A percentile compares a stretch with the other conserved stretches of the same genome.
Evolutionary conservation across 2,888 invertebrate species (phyloP).

Genomic region (Rhagonycha fulva): DNA sequence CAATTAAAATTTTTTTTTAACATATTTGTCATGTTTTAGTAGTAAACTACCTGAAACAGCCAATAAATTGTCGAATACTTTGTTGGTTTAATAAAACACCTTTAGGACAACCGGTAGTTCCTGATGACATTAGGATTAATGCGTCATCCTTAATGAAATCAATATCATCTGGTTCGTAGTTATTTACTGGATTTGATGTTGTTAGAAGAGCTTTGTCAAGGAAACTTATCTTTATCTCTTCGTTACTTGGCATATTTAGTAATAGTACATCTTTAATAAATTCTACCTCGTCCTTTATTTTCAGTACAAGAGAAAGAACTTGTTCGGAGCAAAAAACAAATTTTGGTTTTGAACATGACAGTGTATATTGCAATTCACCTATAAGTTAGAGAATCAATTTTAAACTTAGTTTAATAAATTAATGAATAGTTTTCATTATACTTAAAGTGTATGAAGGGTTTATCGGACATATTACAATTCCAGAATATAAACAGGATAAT

Average conservation of each 20-base stretch:
- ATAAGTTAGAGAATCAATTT: conserved; percentile 35
- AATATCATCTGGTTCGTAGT: neutral
- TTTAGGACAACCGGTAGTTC: conserved; percentile 79
- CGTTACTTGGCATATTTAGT: neutral
- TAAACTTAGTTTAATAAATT: neutral
- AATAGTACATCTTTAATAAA: neutral
- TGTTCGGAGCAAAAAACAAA: conserved; percentile 66
- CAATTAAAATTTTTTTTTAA: too few relatives aligned
- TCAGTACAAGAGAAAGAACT: neutral
- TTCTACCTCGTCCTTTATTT: neutral
- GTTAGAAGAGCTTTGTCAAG: neutral
- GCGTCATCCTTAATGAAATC: neutral
- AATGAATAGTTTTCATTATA: neutral
- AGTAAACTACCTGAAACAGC: neutral
- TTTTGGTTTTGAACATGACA: conserved; percentile 70
- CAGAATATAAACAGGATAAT: neutral
- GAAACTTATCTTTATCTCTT: neutral
- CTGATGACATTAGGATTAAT: conserved; percentile 70
- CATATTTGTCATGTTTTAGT: neutral
- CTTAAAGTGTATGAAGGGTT: neutral
- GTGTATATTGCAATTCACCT: conserved; percentile 72
- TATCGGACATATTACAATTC: neutral
- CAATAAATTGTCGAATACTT: neutral
- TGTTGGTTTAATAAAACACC: conserved; percentile 68
- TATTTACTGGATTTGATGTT: neutral